Conservation (phyloP, 1,140 invertebrate genomes). For the Neoseiulus cucumeris region DNA sequence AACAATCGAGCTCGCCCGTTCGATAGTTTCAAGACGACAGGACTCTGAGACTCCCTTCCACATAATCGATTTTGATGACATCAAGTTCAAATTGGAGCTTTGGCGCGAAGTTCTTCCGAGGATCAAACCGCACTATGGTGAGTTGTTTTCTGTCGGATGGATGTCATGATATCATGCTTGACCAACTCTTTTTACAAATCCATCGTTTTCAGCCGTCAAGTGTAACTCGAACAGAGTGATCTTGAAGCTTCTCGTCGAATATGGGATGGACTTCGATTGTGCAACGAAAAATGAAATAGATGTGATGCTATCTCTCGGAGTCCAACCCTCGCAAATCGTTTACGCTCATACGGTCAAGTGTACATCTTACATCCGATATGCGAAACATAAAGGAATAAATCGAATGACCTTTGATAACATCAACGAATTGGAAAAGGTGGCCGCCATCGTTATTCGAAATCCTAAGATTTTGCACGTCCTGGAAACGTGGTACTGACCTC, state of each 20-base stretch:
- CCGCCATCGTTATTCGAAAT: too few species aligned
- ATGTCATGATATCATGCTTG: too few species aligned
- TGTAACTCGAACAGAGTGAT: background rate
- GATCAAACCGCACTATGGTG: background rate
- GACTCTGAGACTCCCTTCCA: background rate
- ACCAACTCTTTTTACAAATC: background rate
- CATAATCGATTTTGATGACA: background rate
- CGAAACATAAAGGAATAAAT: background rate
- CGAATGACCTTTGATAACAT: background rate
- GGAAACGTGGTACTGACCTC: too few species aligned
- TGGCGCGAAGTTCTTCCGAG: background rate
- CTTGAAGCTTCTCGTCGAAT: background rate
- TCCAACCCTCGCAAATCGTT: background rate
- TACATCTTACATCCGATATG: background rate
- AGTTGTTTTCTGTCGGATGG: too few species aligned
- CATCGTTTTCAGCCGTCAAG: background rate
- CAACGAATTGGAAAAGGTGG: background rate
- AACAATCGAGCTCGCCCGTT: background rate
- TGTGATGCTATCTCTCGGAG: background rate
- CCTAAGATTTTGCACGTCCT: too few species aligned
- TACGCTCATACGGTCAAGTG: background rate
- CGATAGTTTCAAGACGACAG: background rate
- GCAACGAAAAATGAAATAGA: background rate
- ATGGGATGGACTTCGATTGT: background rate
- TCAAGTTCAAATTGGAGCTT: background rate